Evolutionary conservation across 2,888 invertebrate genomes (phyloP).

Genomic region (Scaptomyza flava): DNA sequence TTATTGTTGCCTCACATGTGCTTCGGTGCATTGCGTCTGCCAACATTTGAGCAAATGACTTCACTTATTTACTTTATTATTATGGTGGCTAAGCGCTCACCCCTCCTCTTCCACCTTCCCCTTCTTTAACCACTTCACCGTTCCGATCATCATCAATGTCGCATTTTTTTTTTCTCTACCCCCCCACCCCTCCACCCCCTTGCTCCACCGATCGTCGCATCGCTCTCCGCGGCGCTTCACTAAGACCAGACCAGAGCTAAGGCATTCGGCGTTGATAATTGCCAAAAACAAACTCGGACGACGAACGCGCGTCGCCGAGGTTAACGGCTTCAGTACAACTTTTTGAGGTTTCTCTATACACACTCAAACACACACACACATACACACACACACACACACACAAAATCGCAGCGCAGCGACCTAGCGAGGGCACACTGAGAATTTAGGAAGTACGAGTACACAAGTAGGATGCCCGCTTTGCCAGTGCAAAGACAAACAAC

Average conservation of each 20-base stretch:
- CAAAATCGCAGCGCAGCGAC: slow-evolving; percentile 58
- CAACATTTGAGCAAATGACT: slow-evolving; percentile 81
- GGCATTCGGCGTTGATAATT: slow-evolving; percentile 60
- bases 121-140: background rate
- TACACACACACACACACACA: slow-evolving; percentile 1
- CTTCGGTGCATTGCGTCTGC: slow-evolving; percentile 44
- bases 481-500: background rate
- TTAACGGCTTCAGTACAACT: slow-evolving; percentile 84
- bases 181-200: too few species aligned
- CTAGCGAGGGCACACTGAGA: slow-evolving; percentile 63
- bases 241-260: slow-evolving; percentile 31
- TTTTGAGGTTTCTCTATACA: slow-evolving; percentile 73
- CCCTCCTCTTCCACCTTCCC: background rate
- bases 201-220: background rate
- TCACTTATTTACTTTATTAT: slow-evolving; percentile 65
- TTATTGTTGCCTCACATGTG: slow-evolving; percentile 57
- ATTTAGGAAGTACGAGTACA: slow-evolving; percentile 68
- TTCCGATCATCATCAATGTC: slow-evolving; percentile 31
- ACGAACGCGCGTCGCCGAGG: slow-evolving; percentile 80
- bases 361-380: slow-evolving; percentile 14
- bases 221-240: slow-evolving; percentile 14
- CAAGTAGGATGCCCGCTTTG: slow-evolving; percentile 12
- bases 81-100: slow-evolving; percentile 41
- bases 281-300: slow-evolving; percentile 74
- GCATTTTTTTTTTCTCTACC: slow-evolving; percentile 5